Percentiles rank a stretch among this genome's conserved stretches.
Evolutionary conservation across 2,113 vertebrate genomes (phyloP).

Genomic region (Asarcornis scutulata): DNA sequence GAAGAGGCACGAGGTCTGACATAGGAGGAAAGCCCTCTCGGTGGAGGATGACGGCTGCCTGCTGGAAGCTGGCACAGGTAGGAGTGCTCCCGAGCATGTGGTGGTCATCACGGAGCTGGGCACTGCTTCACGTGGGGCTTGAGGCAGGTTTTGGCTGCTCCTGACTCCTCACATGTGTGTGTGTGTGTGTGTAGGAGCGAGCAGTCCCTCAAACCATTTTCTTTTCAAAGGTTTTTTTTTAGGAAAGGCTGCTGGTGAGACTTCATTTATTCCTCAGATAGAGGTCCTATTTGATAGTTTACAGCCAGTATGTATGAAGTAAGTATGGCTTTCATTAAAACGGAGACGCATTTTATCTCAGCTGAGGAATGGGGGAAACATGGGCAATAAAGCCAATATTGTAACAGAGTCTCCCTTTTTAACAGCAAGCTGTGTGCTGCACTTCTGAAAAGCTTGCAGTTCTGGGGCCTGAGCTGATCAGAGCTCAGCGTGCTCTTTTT

Average conservation of each 20-base stretch:
- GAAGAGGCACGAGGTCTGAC: neutral
- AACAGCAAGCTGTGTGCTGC: neutral
- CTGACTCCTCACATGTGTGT: neutral
- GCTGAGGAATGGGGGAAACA: conserved; percentile 5
- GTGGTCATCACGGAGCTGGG: neutral
- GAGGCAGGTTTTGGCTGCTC: neutral
- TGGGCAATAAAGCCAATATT: conserved; percentile 45
- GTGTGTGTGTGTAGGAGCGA: fast-evolving
- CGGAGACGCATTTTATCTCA: conserved; percentile 28
- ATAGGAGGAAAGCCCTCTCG: neutral
- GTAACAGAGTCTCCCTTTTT: conserved; percentile 25
- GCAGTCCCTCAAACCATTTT: neutral
- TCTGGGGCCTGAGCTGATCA: conserved; percentile 33
- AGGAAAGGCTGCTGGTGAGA: neutral
- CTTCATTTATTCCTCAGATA: neutral
- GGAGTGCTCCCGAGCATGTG: neutral
- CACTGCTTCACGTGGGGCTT: neutral
- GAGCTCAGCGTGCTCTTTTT: neutral
- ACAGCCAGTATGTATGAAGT: neutral
- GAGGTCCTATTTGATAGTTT: conserved; percentile 19
- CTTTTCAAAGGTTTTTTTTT: neutral
- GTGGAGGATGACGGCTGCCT: neutral
- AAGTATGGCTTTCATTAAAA: conserved; percentile 45
- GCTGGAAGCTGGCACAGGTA: neutral
- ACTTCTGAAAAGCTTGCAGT: conserved; percentile 26